A percentile compares a stretch with the other conserved stretches of the same genome.
These are phyloP conservation scores for Rhamnusium bicolor DNA, from an alignment of 2,888 invertebrate genomes.

Conservation along the genomic window DNA sequence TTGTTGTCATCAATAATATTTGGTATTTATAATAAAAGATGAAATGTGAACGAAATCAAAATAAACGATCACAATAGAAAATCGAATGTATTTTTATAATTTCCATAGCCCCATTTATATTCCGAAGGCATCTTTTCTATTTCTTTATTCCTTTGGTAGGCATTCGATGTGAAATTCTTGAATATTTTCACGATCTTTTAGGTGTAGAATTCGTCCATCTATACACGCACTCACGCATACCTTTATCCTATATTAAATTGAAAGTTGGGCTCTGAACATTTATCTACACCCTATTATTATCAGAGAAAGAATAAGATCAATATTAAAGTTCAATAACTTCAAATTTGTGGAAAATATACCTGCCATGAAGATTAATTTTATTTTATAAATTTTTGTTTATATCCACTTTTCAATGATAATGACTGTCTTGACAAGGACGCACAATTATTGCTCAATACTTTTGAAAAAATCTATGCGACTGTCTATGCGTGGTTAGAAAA, in stretches of 20 bases:
- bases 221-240: slow-evolving; percentile 25
- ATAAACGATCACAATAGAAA: neutral
- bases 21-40: neutral
- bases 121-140: slow-evolving; percentile 21
- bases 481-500: no score
- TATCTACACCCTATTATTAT: slow-evolving; percentile 22
- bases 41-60: neutral
- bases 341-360: neutral
- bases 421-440: no score
- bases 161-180: slow-evolving; percentile 20
- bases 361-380: neutral
- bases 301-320: neutral
- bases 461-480: no score
- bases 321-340: neutral
- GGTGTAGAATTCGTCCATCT: slow-evolving; percentile 29
- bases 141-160: slow-evolving; percentile 15
- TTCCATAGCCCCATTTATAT: slow-evolving; percentile 15
- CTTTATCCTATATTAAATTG: slow-evolving; percentile 23
- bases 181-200: slow-evolving; percentile 25
- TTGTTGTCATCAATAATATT: no score
- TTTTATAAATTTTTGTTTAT: no score
- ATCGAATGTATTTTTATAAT: slow-evolving; percentile 15
- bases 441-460: no score
- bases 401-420: no score
- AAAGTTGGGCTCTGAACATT: slow-evolving; percentile 12